Evolutionary conservation across 2,888 invertebrate genomes (phyloP), one percentile per base, ranked within the genome.

Genomic region (Eupeodes luniger): DNA sequence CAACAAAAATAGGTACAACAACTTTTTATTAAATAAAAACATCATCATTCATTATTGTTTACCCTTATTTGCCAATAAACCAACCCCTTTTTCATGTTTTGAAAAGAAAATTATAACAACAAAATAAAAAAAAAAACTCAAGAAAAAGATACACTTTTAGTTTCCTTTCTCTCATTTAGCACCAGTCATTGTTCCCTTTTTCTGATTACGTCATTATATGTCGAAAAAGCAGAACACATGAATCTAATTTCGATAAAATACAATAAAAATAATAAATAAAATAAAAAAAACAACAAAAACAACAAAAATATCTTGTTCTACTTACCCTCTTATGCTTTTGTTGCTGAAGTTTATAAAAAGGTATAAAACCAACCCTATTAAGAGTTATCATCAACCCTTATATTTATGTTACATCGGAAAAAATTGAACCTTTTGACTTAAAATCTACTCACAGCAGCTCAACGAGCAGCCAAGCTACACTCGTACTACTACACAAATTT

Each of bases 141-240:
- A 62, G 62, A 57, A 66, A 53, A 53, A n/a, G n/a, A 51, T 12
- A 47, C 27, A n/a, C 44, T 44, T 62, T 47, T 72, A 19, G 10
- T 55, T 57, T 11, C 12, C 14, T 66, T 11, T 49, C 14, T 67
- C 34, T 44, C n/a, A 34, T 14, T 49, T 69, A 55, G 36, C 44
- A 61, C 19, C 62, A 78, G 59, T 34, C 53, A 78, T 67, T 72
- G 66, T 74, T 47, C 36, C 34, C 64, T 27, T 9, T 64, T 34
- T 34, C 19, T 14, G 27, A 81, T 85, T 85, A 85, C 77, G 67
- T 81, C 85, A 81, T 81, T 74, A 74, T 74, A 74, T 85, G 77
- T 77, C 81, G 66, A 85, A 72, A 77, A 81, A 77, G 77, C 70
- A 67, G 27, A 59, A 64, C 19, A 77, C 72, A 85, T 72, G 77